Evolutionary conservation across 2,113 vertebrate genomes (phyloP).

Genomic region (Xyrauchen texanus): DNA sequence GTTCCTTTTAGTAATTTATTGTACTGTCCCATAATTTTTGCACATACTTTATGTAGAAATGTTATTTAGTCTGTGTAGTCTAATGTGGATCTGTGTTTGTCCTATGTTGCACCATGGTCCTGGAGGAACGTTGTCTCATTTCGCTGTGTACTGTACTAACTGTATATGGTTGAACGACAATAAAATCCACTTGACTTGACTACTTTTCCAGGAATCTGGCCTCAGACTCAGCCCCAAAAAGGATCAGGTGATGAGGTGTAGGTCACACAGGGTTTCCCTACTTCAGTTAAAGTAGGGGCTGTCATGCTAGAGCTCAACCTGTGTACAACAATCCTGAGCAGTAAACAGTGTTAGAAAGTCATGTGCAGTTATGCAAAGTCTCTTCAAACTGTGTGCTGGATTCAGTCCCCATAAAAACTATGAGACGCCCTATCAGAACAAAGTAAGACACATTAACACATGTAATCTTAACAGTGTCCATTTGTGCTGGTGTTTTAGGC

Average conservation of each 20-base stretch:
- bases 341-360: background rate
- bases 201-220: background rate
- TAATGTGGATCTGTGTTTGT: too few species aligned
- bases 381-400: constrained; percentile 66
- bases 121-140: too few species aligned
- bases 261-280: constrained; percentile 67
- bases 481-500: constrained; percentile 16
- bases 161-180: too few species aligned
- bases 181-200: too few species aligned
- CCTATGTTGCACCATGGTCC: too few species aligned
- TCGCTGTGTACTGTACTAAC: too few species aligned
- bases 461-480: background rate
- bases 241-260: constrained; percentile 54
- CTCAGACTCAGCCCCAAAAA: constrained; percentile 12
- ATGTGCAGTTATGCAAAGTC: constrained; percentile 61
- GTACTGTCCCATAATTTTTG: too few species aligned
- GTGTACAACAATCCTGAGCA: background rate
- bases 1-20: too few species aligned
- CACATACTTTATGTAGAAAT: too few species aligned
- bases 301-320: constrained; percentile 22
- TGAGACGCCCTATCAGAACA: constrained; percentile 53
- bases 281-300: constrained; percentile 62
- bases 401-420: constrained; percentile 53
- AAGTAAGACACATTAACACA: constrained; percentile 59
- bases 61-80: too few species aligned